Base-by-base conservation (phyloP, 2,797 vertebrate species). In the Luscinia luscinia region DNA sequence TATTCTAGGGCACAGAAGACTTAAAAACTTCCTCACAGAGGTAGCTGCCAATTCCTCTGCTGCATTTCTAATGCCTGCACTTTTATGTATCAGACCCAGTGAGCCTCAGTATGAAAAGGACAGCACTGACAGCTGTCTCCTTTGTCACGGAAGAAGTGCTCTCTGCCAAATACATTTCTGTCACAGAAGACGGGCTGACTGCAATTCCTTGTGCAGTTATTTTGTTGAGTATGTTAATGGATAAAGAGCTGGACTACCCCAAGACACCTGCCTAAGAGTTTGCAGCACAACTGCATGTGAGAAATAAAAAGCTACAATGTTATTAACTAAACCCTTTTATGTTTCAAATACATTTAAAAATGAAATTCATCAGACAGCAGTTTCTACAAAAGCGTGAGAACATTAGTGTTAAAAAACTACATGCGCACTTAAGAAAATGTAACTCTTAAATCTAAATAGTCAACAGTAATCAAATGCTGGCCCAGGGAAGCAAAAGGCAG, bases 101-200 rank as follows among this genome's bases (percentile, higher is more conserved):
- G 80, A 68, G 82, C 58, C 76, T 69, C 67, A 62, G 22, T 51
- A 68, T 68, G 92, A 89, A 93, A 95, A 94, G 82, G 87, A 36
- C 38, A 94, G 86, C 75, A 80, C 38, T 78, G 93, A 96, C 95
- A 97, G 96, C 95, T 97, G 95, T 62, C 93, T 82, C 66, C 78
- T 96, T 74, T 73, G 48, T 76, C 94, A 79, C 6, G 0, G 85
- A 94, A 95, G 84, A 87, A 72, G 55, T 94, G 72, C 74, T 84
- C 81, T 86, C 59, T 38, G 55, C 85, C 91, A 95, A 83, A 95
- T 32, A 90, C 49, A 74, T 57, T 92, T 62, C 45, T 86, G 83
- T 66, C 75, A 74, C 57, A 32, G 34, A 84, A 94, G 84, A 81
- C 0, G 0, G 54, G 43, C 43, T 45, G 73, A 52, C 52, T 63